Evolutionary conservation across 2,797 vertebrate genomes (phyloP).

Genomic region (Premnoplex brunnescens): DNA sequence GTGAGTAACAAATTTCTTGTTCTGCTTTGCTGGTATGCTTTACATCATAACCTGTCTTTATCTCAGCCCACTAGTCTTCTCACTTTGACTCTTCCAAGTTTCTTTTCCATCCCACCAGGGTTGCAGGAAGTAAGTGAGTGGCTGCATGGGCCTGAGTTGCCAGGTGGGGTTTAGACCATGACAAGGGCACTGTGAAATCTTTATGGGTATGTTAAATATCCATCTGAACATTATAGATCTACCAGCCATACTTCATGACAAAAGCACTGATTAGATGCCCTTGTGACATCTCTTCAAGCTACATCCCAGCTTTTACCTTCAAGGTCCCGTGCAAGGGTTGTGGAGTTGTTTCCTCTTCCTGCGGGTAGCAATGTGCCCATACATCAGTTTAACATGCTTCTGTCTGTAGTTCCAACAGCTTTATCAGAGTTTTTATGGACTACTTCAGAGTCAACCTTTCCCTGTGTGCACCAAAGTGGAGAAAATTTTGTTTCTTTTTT

Average conservation of each 20-base stretch:
- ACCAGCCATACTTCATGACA: background rate
- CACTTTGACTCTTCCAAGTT: background rate
- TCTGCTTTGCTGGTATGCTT: background rate
- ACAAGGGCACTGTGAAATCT: background rate
- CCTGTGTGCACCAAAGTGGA: background rate
- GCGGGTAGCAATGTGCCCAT: fast-evolving
- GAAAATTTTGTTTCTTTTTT: background rate
- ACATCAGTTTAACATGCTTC: background rate
- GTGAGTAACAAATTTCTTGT: background rate
- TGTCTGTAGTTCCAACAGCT: background rate
- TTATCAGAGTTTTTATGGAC: background rate
- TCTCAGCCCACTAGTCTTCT: background rate
- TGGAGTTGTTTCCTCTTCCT: background rate
- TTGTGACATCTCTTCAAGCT: background rate
- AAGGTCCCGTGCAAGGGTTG: background rate
- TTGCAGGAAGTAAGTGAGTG: background rate
- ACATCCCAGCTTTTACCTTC: background rate
- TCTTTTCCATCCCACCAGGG: background rate
- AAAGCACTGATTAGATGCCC: background rate
- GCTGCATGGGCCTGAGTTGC: background rate
- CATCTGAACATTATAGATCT: background rate
- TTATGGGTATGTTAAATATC: background rate
- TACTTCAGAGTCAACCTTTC: background rate
- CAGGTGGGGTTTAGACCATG: background rate
- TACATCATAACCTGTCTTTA: background rate